These are phyloP conservation scores for Merops nubicus DNA, from an alignment of 2,113 vertebrate species.

Conservation along the genomic window DNA sequence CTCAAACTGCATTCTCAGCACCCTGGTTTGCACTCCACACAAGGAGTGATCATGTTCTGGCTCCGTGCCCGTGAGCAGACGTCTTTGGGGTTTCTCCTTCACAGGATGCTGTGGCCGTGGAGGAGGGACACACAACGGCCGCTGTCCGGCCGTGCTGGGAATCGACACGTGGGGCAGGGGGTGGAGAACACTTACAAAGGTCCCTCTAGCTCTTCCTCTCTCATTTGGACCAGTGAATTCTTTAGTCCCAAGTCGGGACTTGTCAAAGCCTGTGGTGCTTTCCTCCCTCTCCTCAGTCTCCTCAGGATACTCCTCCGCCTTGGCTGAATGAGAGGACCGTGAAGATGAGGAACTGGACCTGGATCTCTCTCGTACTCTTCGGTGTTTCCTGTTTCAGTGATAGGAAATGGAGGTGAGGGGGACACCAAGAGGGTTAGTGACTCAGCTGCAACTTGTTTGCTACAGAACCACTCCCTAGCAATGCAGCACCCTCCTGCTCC, in stretches of 20 bases:
- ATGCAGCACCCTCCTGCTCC: background rate
- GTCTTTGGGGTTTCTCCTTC: background rate
- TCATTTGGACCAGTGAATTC: conserved; percentile 82
- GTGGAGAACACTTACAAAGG: conserved; percentile 85
- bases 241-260: conserved; percentile 79
- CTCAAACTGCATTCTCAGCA: background rate
- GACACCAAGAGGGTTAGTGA: background rate
- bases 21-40: background rate
- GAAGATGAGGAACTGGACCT: conserved; percentile 92
- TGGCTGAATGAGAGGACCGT: conserved; percentile 85
- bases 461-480: background rate
- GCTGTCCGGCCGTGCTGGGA: background rate
- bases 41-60: background rate
- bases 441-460: background rate
- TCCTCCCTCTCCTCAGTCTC: conserved; percentile 83
- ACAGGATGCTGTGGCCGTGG: background rate
- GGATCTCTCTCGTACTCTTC: conserved; percentile 88
- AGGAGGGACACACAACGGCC: accelerated
- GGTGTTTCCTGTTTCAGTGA: conserved; percentile 82
- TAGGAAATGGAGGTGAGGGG: background rate
- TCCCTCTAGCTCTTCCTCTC: conserved; percentile 81
- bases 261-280: conserved; percentile 83
- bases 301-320: conserved; percentile 81
- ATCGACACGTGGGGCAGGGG: background rate
- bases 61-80: background rate